Conservation (phyloP, 2,113 vertebrate species). For the Amphiprion ocellaris region DNA sequence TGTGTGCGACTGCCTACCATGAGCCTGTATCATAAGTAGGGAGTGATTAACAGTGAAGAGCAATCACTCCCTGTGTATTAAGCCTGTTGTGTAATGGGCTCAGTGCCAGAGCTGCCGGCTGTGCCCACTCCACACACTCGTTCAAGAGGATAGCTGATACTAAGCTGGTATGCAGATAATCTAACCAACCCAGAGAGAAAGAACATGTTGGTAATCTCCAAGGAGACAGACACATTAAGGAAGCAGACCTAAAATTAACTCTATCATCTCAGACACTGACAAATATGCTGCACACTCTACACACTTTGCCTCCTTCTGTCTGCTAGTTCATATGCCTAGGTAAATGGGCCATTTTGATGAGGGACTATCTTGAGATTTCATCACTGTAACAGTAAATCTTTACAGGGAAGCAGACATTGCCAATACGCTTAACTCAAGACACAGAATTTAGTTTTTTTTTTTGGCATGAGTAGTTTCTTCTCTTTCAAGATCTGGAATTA, state of each 20-base stretch:
- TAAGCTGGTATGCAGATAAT: slow-evolving; percentile 67
- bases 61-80: slow-evolving; percentile 59
- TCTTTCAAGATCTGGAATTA: background rate
- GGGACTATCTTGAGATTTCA: background rate
- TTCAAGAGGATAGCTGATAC: slow-evolving; percentile 60
- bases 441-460: background rate
- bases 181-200: slow-evolving; percentile 33
- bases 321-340: background rate
- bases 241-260: slow-evolving; percentile 37
- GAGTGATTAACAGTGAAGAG: slow-evolving; percentile 66
- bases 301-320: slow-evolving; percentile 1
- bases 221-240: slow-evolving; percentile 44
- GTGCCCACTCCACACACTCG: slow-evolving; percentile 37
- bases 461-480: background rate
- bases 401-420: background rate
- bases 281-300: background rate
- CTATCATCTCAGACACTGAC: slow-evolving; percentile 15
- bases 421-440: background rate
- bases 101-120: slow-evolving; percentile 63
- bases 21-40: slow-evolving; percentile 42
- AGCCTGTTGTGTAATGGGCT: slow-evolving; percentile 76
- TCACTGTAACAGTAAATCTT: background rate
- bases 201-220: slow-evolving; percentile 51
- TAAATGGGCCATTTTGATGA: background rate
- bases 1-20: slow-evolving; percentile 30